Base-by-base conservation (phyloP, 37 sponge, comb jelly and placozoan species). In the Diacarnus erythraeanus region DNA sequence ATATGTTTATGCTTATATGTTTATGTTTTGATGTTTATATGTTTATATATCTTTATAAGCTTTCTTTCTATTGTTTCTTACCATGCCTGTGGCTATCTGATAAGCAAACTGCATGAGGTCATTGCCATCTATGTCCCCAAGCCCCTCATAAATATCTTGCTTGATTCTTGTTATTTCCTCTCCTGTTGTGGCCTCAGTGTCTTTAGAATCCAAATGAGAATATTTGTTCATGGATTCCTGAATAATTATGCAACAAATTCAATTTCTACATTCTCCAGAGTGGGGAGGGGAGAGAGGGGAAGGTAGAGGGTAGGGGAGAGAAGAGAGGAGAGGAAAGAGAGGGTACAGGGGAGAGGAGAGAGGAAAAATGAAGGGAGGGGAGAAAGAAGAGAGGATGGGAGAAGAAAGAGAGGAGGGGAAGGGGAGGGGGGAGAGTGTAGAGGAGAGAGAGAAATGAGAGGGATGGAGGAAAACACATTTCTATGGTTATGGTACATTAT, bases 41-140 rank as follows among this genome's bases (percentile, higher is more conserved):
- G n/a, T n/a, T n/a, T n/a, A n/a, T n/a, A n/a, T n/a, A n/a, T n/a
- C n/a, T n/a, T n/a, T n/a, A n/a, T n/a, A n/a, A n/a, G n/a, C n/a
- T n/a, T n/a, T n/a, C n/a, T n/a, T n/a, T n/a, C n/a, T n/a, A n/a
- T n/a, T n/a, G n/a, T n/a, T n/a, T n/a, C 74, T 4, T 44, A 87
- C 88, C 88, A 87, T 87, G 42, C 88, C 88, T 76, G 76, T 77
- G 38, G 88, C 82, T 33, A 87, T 87, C 72, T 87, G 88, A 76
- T 87, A 87, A 69, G 88, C 82, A 76, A 87, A 87, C 54, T 54
- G 74, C 57, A 87, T 81, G 41, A 87, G 77, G 38, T 87, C 80
- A 25, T 67, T 68, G 38, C 77, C 54, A 12, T 87, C 82, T 68
- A 87, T 60, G 20, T 80, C 82, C 42, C 82, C 82, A 23, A 80